Evolutionary conservation across 2,888 invertebrate species (phyloP).

Genomic region (Tipula unca): DNA sequence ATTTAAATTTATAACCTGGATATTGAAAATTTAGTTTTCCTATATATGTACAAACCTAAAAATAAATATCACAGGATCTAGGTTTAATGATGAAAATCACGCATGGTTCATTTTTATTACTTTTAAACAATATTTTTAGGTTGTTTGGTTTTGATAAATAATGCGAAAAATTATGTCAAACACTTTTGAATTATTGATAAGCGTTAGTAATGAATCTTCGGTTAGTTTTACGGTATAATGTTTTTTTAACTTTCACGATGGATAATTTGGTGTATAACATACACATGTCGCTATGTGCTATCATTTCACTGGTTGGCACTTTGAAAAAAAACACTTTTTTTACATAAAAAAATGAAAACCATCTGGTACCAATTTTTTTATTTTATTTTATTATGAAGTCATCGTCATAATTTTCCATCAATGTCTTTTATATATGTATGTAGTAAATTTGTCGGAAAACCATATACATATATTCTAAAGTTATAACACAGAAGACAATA

Average conservation of each 20-base stretch:
- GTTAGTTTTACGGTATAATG: neutral
- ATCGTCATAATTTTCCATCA: neutral
- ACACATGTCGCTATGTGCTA: neutral
- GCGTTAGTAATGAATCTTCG: neutral
- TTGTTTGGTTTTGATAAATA: neutral
- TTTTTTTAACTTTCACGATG: neutral
- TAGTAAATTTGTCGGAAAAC: neutral
- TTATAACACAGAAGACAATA: neutral
- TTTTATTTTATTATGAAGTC: neutral
- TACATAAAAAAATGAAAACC: neutral
- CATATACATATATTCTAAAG: neutral
- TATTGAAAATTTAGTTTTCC: neutral
- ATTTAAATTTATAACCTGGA: neutral
- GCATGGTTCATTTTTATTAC: neutral
- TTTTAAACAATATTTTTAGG: neutral
- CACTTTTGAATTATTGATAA: neutral
- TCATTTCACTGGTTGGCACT: neutral
- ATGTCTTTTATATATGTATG: neutral
- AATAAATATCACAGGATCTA: neutral
- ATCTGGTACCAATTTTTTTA: neutral
- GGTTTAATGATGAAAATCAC: neutral
- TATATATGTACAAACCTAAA: neutral
- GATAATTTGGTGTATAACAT: neutral
- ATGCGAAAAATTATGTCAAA: neutral
- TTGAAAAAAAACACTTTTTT: neutral